phyloP scores from a whole-genome alignment of 2,888 invertebrate species.

The Mythimna albipuncta region DNA sequence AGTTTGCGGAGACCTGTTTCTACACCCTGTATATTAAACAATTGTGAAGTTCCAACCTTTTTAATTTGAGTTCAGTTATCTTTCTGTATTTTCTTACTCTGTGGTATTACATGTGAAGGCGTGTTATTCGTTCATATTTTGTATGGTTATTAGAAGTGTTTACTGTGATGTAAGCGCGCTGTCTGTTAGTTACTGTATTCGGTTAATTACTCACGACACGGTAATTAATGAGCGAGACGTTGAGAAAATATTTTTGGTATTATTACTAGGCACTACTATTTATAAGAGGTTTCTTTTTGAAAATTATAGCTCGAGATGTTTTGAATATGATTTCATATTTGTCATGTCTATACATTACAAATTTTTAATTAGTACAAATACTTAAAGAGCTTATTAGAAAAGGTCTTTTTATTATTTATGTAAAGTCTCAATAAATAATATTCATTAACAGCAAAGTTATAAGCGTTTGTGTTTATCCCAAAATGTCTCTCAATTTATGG shows the following conservation, averaged over 20 bases:
- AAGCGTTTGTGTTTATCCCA: too few relatives aligned
- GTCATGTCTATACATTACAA: not conserved
- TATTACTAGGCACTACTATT: not conserved
- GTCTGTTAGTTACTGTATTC: slow-evolving; percentile 53
- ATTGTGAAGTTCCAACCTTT: too few relatives aligned
- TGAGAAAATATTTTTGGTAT: slow-evolving; percentile 13
- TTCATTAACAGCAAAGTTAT: too few relatives aligned
- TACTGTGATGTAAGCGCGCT: slow-evolving; percentile 54
- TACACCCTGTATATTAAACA: too few relatives aligned
- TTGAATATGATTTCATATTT: not conserved
- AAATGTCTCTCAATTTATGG: too few relatives aligned
- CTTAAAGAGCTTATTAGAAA: too few relatives aligned
- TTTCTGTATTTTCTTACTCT: slow-evolving; percentile 13
- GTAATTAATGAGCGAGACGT: slow-evolving; percentile 52
- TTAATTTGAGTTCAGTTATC: not conserved
- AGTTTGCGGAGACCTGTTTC: too few relatives aligned
- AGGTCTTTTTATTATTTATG: too few relatives aligned
- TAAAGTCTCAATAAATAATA: too few relatives aligned
- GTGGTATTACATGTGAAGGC: slow-evolving; percentile 63
- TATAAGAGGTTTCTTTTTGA: not conserved
- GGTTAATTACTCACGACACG: slow-evolving; percentile 63
- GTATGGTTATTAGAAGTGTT: slow-evolving; percentile 57
- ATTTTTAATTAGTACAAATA: too few relatives aligned
- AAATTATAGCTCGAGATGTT: not conserved
- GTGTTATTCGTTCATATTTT: slow-evolving; percentile 74